phyloP scores from a whole-genome alignment of 2,113 vertebrate species.

The Prolemur simus region DNA sequence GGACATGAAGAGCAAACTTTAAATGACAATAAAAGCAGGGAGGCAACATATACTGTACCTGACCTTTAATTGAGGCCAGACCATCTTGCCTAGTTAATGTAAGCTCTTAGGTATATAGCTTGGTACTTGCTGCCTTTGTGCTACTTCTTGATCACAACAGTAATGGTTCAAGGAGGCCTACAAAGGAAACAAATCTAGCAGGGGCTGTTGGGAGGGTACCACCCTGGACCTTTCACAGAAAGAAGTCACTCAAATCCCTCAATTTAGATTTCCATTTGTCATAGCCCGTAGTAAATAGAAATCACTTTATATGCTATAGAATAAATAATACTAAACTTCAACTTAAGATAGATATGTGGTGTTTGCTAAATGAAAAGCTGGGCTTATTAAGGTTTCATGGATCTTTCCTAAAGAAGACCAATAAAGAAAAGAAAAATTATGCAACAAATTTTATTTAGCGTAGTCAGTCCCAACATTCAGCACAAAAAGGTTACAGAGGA shows the following conservation, averaged over 20 bases:
- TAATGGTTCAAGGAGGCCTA: background rate
- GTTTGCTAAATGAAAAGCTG: background rate
- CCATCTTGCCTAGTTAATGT: background rate
- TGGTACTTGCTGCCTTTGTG: background rate
- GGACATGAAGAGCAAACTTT: background rate
- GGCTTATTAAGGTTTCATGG: background rate
- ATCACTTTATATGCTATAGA: background rate
- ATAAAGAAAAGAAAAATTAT: constrained; percentile 79
- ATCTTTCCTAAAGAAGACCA: constrained; percentile 55
- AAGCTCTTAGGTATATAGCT: background rate
- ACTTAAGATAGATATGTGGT: background rate
- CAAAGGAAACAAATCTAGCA: background rate
- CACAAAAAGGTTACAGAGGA: constrained; percentile 88
- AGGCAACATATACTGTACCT: background rate
- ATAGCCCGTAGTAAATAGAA: background rate
- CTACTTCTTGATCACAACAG: background rate
- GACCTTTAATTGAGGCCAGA: background rate
- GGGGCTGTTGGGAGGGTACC: background rate
- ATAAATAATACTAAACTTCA: background rate
- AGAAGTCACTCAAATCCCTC: background rate
- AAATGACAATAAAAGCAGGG: background rate
- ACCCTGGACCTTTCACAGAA: background rate
- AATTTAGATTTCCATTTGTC: background rate
- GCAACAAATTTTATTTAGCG: constrained; percentile 87
- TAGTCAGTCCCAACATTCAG: constrained; percentile 84